Evolutionary conservation across 2,797 vertebrate species (phyloP).

Genomic region (Mallotus villosus): DNA sequence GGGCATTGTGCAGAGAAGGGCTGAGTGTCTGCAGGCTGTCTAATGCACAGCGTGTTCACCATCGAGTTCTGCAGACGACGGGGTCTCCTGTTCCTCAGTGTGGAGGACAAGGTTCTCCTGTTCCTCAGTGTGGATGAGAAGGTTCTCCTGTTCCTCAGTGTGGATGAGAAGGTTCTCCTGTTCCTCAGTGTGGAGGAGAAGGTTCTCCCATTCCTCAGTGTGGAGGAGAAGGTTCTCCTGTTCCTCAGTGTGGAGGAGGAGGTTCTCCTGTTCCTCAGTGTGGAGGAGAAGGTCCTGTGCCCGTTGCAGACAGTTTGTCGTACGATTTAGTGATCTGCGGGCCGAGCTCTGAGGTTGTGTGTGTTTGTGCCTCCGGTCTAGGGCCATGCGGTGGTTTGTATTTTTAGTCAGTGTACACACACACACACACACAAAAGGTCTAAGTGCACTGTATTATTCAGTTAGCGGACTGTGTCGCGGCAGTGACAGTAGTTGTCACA

Average conservation of each 20-base stretch:
- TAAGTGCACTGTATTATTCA: constrained; percentile 43
- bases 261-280: constrained; percentile 28
- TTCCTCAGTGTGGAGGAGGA: constrained; percentile 8
- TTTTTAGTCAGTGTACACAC: constrained; percentile 47
- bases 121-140: constrained; percentile 18
- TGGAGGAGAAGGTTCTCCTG: constrained; percentile 15
- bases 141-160: constrained; percentile 27
- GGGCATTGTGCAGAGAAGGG: constrained; percentile 55
- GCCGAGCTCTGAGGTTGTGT: too few relatives aligned
- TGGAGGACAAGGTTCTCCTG: constrained; percentile 22
- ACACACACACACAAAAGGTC: neutral
- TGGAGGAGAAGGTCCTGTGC: constrained; percentile 21
- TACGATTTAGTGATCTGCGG: constrained; percentile 10
- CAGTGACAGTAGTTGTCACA: constrained; percentile 2
- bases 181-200: constrained; percentile 16
- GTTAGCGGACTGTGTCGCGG: constrained; percentile 30
- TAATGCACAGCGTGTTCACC: neutral
- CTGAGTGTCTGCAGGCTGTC: neutral
- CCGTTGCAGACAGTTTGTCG: constrained; percentile 35
- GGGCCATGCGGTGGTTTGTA: constrained; percentile 35
- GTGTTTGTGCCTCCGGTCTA: neutral
- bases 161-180: constrained; percentile 24
- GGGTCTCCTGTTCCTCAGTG: constrained; percentile 21
- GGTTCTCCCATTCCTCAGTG: neutral
- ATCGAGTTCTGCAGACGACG: neutral